Evolutionary conservation across 2,113 vertebrate genomes (phyloP).

Genomic region (Myiagra hebetior): DNA sequence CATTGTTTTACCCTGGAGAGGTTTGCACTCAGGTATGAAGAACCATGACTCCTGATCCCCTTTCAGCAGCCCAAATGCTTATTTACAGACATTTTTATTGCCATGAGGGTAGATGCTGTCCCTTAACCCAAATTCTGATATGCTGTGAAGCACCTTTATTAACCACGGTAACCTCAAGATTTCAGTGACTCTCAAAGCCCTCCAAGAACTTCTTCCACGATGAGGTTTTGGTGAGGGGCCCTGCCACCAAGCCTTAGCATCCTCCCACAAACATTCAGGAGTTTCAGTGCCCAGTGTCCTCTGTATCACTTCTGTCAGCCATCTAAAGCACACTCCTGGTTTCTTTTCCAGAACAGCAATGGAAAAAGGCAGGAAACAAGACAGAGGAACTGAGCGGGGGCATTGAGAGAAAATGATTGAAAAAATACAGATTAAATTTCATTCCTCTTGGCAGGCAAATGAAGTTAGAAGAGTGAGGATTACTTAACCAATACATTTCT

Average conservation of each 20-base stretch:
- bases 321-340: background rate
- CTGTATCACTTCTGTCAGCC: background rate
- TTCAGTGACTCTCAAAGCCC: background rate
- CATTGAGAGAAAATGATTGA: background rate
- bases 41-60: background rate
- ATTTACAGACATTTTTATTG: background rate
- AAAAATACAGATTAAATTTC: background rate
- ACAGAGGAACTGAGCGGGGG: fast-evolving
- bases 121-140: background rate
- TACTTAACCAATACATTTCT: background rate
- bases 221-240: background rate
- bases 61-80: background rate
- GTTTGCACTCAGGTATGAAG: background rate
- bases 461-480: background rate
- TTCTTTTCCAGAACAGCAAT: background rate
- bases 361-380: background rate
- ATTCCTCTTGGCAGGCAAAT: background rate
- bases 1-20: background rate
- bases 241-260: background rate
- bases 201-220: background rate
- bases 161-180: background rate
- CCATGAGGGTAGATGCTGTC: background rate
- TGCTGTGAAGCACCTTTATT: background rate
- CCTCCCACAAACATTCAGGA: background rate
- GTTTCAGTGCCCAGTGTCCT: background rate